Evolutionary conservation across 2,113 vertebrate species (phyloP), one percentile per base, ranked within the genome.

Genomic region (Calidris pygmaea): DNA sequence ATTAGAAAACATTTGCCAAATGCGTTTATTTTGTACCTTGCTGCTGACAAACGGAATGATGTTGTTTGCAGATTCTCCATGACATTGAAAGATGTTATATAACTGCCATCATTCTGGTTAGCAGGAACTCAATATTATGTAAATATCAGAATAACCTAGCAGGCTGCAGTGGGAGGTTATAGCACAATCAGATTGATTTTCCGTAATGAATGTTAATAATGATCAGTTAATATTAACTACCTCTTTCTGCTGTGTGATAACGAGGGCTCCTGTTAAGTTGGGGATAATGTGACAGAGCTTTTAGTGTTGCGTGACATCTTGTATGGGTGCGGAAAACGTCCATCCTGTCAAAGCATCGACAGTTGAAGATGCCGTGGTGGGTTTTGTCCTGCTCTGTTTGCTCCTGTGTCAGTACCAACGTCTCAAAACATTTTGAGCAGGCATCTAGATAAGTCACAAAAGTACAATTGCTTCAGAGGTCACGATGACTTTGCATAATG

Each of bases 401-500:
- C 16, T 89, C 24, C 74, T 81, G 9, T 9, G 1, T 32, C 3
- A 3, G 26, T 53, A 34, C n/a, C 12, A 32, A 5, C 20, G 53
- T 34, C 82, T 90, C 85, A 75, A 77, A 95, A 71, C 39, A 48
- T 63, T 95, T 91, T 90, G 66, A 94, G 60, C 56, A 83, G 87
- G 62, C 52, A 34, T n/a, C 70, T 79, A 50, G 91, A 16, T 66
- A 84, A 92, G 55, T 45, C 47, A 70, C 41, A 81, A 73, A 53
- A 86, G 59, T 71, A 73, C 80, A 72, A 86, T 94, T 96, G 52
- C 94, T 94, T 77, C 78, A 95, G 95, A 97, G 97, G 97, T 97
- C 96, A 96, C 2, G 4, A 89, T 87, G 93, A 97, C 95, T 95
- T 91, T 92, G 90, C 82, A 84, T 96, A 95, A 97, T 95, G 97